Evolutionary conservation across 2,888 invertebrate species (phyloP).

Genomic region (Trachelus iudaicus): DNA sequence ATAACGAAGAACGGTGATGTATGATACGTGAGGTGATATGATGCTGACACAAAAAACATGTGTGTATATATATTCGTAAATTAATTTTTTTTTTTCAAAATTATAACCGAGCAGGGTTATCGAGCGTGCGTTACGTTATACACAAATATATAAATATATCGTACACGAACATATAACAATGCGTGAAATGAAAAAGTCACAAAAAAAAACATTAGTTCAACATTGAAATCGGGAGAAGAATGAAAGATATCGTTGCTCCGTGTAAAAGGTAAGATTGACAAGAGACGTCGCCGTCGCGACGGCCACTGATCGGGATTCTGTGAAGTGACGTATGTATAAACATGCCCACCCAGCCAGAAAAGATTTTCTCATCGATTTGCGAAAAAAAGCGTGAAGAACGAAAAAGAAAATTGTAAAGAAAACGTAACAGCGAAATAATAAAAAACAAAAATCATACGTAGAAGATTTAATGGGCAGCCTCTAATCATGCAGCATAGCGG

Average conservation of each 20-base stretch:
- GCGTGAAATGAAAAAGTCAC: not conserved
- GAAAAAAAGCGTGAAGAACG: not conserved
- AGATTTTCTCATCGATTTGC: not conserved
- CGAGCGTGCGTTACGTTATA: not conserved
- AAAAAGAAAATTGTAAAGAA: not conserved
- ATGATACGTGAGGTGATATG: not conserved
- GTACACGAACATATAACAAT: not conserved
- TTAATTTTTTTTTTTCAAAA: not conserved
- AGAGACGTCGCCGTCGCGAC: not conserved
- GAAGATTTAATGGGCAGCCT: not conserved
- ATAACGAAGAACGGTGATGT: not conserved
- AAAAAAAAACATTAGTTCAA: not conserved
- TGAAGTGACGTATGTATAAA: conserved; percentile 9
- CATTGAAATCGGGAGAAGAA: not conserved
- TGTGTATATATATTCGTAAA: not conserved
- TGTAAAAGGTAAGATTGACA: not conserved
- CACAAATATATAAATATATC: not conserved
- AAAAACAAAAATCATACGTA: not conserved
- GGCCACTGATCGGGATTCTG: not conserved
- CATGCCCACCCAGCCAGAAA: conserved; percentile 15
- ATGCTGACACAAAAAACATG: not conserved
- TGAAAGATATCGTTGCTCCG: not conserved
- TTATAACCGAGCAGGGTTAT: not conserved
- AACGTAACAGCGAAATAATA: too few relatives aligned
- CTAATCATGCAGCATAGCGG: not conserved